These are phyloP conservation scores for Datnioides undecimradiatus DNA, from an alignment of 2,113 vertebrate genomes.

Conservation along the genomic window DNA sequence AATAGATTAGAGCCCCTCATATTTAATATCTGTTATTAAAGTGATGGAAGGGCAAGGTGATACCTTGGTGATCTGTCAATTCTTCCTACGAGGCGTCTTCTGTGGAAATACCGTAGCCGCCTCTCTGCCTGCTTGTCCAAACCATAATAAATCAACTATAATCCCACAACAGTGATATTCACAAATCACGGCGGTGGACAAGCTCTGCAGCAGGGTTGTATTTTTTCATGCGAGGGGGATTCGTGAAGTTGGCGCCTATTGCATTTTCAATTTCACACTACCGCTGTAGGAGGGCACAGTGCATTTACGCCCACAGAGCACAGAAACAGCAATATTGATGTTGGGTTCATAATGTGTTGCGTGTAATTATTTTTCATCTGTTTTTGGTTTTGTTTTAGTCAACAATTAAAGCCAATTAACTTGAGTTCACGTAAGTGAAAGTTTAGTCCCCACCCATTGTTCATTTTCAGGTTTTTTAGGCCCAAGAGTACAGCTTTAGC, in stretches of 20 bases:
- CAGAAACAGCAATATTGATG: neutral
- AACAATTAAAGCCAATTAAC: neutral
- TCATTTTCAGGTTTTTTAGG: neutral
- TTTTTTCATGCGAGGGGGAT: conserved; percentile 22
- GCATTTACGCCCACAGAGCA: neutral
- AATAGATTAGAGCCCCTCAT: conserved; percentile 6
- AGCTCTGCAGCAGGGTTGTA: neutral
- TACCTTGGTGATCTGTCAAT: conserved; percentile 33
- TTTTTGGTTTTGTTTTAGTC: neutral
- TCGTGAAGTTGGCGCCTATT: neutral
- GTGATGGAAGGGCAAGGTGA: neutral
- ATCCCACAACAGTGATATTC: conserved; percentile 10
- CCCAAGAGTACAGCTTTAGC: no score
- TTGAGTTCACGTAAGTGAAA: neutral
- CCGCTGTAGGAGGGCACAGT: no score
- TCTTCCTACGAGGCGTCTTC: neutral
- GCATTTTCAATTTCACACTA: neutral
- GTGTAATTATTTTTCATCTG: neutral
- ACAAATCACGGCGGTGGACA: conserved; percentile 22
- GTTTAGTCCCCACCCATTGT: neutral
- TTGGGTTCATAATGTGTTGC: neutral
- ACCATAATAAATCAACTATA: conserved; percentile 33
- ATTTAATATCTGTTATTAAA: conserved; percentile 26
- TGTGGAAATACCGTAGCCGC: conserved; percentile 8
- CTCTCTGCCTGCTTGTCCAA: neutral